Conservation (phyloP, 2,888 invertebrate species). For the Nasonovia ribisnigri region DNA sequence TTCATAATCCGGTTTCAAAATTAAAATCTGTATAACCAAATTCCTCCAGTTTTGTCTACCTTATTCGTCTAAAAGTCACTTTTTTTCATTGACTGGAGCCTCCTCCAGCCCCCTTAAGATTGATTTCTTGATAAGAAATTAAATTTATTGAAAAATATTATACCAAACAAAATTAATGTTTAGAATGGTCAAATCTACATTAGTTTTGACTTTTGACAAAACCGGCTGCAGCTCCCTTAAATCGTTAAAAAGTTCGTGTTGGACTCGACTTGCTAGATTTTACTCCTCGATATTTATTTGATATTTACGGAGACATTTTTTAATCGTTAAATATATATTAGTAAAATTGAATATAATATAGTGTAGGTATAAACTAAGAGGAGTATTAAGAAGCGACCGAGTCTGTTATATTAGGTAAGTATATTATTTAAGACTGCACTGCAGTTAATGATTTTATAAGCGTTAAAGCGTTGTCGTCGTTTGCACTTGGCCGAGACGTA, state of each 20-base stretch:
- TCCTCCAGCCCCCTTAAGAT: too few species aligned
- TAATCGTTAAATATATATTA: not conserved
- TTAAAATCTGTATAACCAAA: too few species aligned
- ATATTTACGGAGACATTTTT: not conserved
- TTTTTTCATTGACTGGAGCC: too few species aligned
- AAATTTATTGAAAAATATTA: too few species aligned
- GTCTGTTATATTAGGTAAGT: not conserved
- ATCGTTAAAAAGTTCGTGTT: not conserved
- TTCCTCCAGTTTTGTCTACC: too few species aligned
- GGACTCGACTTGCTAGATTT: not conserved
- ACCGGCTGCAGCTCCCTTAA: too few species aligned
- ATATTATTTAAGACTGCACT: not conserved
- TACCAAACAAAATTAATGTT: too few species aligned
- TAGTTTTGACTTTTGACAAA: too few species aligned
- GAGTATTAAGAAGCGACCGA: not conserved
- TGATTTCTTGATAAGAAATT: too few species aligned
- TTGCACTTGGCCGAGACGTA: not conserved
- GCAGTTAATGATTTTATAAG: not conserved
- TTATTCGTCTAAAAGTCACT: too few species aligned
- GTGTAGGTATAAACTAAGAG: not conserved
- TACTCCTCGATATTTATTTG: not conserved
- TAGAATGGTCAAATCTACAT: too few species aligned
- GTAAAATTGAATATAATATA: not conserved
- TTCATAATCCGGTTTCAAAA: too few species aligned
- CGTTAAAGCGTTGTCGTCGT: not conserved